Evolutionary conservation across 2,888 invertebrate genomes (phyloP), one percentile per base, ranked within the genome.

Genomic region (Pelosia muscerda): DNA sequence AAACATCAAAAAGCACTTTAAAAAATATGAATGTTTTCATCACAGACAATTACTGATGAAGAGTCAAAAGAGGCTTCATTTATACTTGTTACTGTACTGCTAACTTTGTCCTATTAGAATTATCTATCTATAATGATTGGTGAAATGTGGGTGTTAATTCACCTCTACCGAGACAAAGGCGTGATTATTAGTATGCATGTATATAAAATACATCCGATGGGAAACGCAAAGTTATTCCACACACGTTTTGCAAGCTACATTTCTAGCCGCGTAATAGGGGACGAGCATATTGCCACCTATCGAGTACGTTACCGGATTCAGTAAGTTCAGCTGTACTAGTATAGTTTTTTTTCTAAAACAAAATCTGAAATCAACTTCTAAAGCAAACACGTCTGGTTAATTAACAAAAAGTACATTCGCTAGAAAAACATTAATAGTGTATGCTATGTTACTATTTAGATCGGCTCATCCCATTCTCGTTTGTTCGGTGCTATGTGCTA

Each of bases 391-490:
- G 57, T 55, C 34, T 58, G 59, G 69, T 75, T 80, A 71, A 77
- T 78, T 78, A 78, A 75, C 67, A 71, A 77, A 77, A 65, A 72
- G 72, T 77, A 75, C 63, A 80, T 73, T 75, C 65, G 63, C 69
- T 42, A 68, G 42, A 69, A 71, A 75, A 73, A 78, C 79, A 81
- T 78, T 77, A 75, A 74, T 74, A 79, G 77, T 84, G 78, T 81
- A 78, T 75, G 69, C 77, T 59, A 66, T 73, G 68, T 71, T 76
- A 77, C 78, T 81, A 81, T 81, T 84, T 82, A 83, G 78, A 78
- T 77, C 79, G 79, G 80, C 77, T 83, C 81, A 84, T 79, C 80
- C 77, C 71, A 74, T 79, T 73, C 77, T 75, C 76, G 81, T 81
- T 78, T 79, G 77, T 81, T 80, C 68, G 71, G 76, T 73, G 73